Conservation (phyloP, 2,113 vertebrate species). For the Plestiodon gilberti region DNA sequence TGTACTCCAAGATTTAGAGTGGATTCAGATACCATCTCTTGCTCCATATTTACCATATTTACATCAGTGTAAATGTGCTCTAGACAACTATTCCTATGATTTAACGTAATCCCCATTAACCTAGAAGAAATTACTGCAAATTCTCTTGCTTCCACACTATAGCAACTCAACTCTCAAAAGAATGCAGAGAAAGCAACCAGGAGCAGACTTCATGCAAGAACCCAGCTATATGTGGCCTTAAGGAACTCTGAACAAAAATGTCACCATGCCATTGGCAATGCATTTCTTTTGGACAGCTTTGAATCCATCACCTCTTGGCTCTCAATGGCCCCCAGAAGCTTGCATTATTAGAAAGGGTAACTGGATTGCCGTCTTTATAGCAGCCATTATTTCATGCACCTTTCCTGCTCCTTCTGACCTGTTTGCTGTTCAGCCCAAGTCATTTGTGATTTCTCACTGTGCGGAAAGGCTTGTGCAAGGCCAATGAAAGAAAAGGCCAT, state of each 20-base stretch:
- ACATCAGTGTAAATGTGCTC: neutral
- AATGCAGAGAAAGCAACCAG: neutral
- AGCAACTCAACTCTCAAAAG: neutral
- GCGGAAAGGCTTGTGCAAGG: neutral
- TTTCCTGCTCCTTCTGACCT: neutral
- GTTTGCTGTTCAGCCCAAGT: neutral
- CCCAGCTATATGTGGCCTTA: neutral
- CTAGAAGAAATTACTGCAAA: neutral
- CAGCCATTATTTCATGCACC: neutral
- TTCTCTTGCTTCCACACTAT: neutral
- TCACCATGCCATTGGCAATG: rapidly evolving
- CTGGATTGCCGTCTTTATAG: neutral
- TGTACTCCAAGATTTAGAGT: neutral
- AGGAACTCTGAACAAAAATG: neutral
- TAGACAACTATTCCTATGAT: neutral
- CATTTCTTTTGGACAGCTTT: neutral
- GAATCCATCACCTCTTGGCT: slow-evolving; percentile 18
- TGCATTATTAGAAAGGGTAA: slow-evolving; percentile 15
- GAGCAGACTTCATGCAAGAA: neutral
- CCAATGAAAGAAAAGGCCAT: neutral
- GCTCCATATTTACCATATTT: neutral
- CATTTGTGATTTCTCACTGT: slow-evolving; percentile 9
- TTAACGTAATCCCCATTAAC: neutral
- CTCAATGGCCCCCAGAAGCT: neutral
- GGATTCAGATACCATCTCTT: neutral